Conservation (phyloP, 1,140 invertebrate species). For the Dendrolimus kikuchii region DNA sequence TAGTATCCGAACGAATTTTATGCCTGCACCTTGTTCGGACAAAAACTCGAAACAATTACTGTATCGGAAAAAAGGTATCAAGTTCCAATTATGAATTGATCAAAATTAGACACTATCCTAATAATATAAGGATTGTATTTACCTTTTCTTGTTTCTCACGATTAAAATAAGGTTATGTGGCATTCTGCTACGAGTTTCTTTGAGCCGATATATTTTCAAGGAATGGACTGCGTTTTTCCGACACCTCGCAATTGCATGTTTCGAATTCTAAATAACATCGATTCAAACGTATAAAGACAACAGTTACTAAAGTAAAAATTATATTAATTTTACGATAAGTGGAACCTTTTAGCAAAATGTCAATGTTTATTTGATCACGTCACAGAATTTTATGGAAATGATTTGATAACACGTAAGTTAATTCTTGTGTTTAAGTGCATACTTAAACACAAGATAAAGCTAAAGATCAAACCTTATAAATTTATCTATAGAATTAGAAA, state of each 20-base stretch:
- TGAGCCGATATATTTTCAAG: conserved; percentile 62
- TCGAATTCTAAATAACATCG: conserved; percentile 65
- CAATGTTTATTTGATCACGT: too few relatives aligned
- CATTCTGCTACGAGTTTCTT: conserved; percentile 63
- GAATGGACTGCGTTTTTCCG: conserved; percentile 66
- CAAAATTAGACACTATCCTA: conserved; percentile 52
- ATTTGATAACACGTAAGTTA: too few relatives aligned
- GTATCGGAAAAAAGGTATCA: conserved; percentile 44
- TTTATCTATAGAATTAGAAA: too few relatives aligned
- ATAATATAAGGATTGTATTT: conserved; percentile 52
- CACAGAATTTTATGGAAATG: too few relatives aligned
- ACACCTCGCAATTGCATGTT: conserved; percentile 66
- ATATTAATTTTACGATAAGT: too few relatives aligned
- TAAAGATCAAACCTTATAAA: too few relatives aligned
- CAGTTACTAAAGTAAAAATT: too few relatives aligned
- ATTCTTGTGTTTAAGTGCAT: too few relatives aligned
- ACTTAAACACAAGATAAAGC: too few relatives aligned
- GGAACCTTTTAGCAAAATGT: too few relatives aligned
- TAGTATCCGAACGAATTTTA: conserved; percentile 45
- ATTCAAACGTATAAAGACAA: too few relatives aligned
- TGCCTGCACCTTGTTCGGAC: conserved; percentile 63
- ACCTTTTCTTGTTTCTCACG: conserved; percentile 40
- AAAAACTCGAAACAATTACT: conserved; percentile 70
- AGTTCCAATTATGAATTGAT: conserved; percentile 39
- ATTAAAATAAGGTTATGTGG: conserved; percentile 48